Evolutionary conservation across 30 jellyfish, hydroid and myxozoan genomes (phyloP), one percentile per base, ranked within the genome.

Genomic region (Aurelia coerulea): DNA sequence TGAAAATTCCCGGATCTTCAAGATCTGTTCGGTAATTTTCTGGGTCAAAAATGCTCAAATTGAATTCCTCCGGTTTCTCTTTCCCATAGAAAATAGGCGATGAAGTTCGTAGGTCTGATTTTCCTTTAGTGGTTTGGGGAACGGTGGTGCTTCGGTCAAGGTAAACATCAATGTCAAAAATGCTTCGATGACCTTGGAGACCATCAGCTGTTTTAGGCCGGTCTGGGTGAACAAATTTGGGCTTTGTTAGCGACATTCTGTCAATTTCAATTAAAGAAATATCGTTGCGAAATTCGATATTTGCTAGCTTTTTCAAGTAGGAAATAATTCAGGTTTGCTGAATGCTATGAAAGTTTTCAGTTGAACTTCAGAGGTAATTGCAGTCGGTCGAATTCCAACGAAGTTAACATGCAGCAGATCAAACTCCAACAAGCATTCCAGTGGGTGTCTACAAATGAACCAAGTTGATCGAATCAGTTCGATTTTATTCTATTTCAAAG

Each of bases 1-100:
- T 81, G 88, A 41, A 90, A 12, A 76, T 69, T 10, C 97, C 97
- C 42, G 94, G 97, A 68, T 90, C 97, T 41, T 76, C 94, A 17
- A 18, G 29, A 18, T 81, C 94, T n/a, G 46, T 75, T 32, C 71
- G 71, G 68, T 82, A 76, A 15, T 58, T 16, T 11, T 83, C 91
- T 58, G 72, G 33, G 65, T 83, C 92, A 60, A 90, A 90, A 2
- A 90, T 83, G 56, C 97, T 90, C 68, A 41, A 23, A 50, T 74
- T 76, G 69, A 69, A 56, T 34, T 78, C 85, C 33, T 71, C 78
- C 10, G 89, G 90, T 56, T 79, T 82, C 13, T 90, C 97, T 68
- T 90, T 90, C 42, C 97, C 97, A 6, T 73, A 84, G 56, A 90
- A 90, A 37, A 90, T 74, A 14, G 94, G 93, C 7, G 56, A 19